These are phyloP conservation scores for Blastobasis lacticolella DNA, from an alignment of 2,888 invertebrate species.

Conservation along the genomic window DNA sequence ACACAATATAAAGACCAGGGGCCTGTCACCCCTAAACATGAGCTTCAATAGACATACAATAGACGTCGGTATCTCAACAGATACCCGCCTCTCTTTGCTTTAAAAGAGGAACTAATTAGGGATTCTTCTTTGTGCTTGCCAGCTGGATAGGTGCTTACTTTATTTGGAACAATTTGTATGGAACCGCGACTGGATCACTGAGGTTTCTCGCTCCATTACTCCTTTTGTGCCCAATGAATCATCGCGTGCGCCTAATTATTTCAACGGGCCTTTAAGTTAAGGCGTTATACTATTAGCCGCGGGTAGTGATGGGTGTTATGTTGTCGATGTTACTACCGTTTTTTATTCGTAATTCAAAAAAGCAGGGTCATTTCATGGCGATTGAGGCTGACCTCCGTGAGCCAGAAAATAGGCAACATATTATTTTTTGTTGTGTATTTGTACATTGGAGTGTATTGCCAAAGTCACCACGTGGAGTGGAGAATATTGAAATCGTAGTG, in stretches of 20 bases:
- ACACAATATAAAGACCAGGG: no score
- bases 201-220: slow-evolving; percentile 58
- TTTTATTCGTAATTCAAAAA: no score
- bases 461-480: no score
- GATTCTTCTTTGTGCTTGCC: background rate
- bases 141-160: background rate
- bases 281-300: slow-evolving; percentile 21
- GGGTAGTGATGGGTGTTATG: no score
- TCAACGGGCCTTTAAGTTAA: slow-evolving; percentile 44
- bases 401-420: no score
- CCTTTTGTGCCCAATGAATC: slow-evolving; percentile 57
- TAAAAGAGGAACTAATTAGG: background rate
- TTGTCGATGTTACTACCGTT: no score
- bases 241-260: slow-evolving; percentile 58
- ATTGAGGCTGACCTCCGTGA: no score
- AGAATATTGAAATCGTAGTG: no score
- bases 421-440: no score
- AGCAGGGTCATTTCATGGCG: no score
- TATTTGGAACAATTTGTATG: slow-evolving; percentile 12
- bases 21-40: background rate
- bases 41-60: background rate
- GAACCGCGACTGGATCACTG: slow-evolving; percentile 31
- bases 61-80: background rate
- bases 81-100: background rate
- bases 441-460: no score